Percentiles rank a stretch among this genome's conserved stretches.
Conservation (phyloP, 1,140 invertebrate genomes). For the Panonychus citri region DNA sequence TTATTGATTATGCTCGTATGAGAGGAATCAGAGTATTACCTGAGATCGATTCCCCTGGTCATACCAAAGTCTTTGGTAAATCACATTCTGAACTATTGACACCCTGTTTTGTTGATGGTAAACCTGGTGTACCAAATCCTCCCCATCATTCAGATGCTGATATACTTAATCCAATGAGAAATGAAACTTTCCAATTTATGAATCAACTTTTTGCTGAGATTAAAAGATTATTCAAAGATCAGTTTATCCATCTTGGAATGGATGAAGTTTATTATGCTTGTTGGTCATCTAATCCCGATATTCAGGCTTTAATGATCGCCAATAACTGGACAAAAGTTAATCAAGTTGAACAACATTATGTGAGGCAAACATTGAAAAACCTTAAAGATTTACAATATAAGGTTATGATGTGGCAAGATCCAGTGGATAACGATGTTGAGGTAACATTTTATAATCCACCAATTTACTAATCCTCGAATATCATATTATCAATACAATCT, state of each 20-base stretch:
- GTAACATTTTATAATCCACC: too few relatives aligned
- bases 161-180: conserved; percentile 45
- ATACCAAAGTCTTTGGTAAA: conserved; percentile 16
- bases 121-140: not conserved
- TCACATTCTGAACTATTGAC: not conserved
- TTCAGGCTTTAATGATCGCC: conserved; percentile 42
- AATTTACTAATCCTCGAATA: too few relatives aligned
- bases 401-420: conserved; percentile 34
- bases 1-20: conserved; percentile 23
- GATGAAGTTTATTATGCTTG: conserved; percentile 71
- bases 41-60: conserved; percentile 25
- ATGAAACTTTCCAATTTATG: conserved; percentile 39
- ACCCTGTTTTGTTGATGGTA: not conserved
- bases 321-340: conserved; percentile 33
- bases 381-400: conserved; percentile 20
- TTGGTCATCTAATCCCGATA: conserved; percentile 51
- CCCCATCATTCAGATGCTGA: conserved; percentile 35
- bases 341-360: conserved; percentile 35
- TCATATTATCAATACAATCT: too few relatives aligned
- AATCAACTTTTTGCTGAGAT: conserved; percentile 42
- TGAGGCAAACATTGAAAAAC: conserved; percentile 18
- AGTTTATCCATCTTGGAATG: conserved; percentile 62
- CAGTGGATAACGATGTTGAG: conserved; percentile 50
- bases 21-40: conserved; percentile 25
- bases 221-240: conserved; percentile 40